Evolutionary conservation across 37 sponge, comb jelly and placozoan genomes (phyloP).

Genomic region (Beroe ovata): DNA sequence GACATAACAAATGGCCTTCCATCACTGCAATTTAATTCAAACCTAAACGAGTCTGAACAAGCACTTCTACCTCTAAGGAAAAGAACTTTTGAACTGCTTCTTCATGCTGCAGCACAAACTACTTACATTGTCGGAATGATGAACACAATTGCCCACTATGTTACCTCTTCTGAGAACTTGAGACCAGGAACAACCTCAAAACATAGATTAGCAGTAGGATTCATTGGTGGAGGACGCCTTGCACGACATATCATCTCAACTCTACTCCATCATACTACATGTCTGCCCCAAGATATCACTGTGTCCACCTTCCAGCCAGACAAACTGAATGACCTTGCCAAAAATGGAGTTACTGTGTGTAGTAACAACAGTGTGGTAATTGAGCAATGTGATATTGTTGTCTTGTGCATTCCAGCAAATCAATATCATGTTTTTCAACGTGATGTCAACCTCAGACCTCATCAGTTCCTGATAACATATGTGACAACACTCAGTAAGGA

Average conservation of each 20-base stretch:
- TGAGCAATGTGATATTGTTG: constrained; percentile 12
- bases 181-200: background rate
- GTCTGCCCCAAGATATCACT: constrained; percentile 11
- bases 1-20: constrained; percentile 52
- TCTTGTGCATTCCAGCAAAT: constrained; percentile 30
- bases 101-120: constrained; percentile 18
- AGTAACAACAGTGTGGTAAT: constrained; percentile 2
- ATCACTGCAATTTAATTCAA: constrained; percentile 1
- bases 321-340: constrained; percentile 10
- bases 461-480: background rate
- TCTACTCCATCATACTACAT: constrained; percentile 17
- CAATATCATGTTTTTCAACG: background rate
- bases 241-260: constrained; percentile 18
- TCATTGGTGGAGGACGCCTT: constrained; percentile 38
- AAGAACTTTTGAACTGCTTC: constrained; percentile 35
- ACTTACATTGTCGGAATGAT: constrained; percentile 55
- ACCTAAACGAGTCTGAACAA: constrained; percentile 28
- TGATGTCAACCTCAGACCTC: background rate
- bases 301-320: constrained; percentile 58
- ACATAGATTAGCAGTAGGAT: constrained; percentile 2
- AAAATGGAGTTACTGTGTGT: constrained; percentile 12
- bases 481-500: background rate
- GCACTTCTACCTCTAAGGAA: constrained; percentile 21
- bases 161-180: background rate
- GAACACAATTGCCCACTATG: constrained; percentile 20